Conservation (phyloP, 1,140 invertebrate genomes). For the Octopus sinensis region DNA sequence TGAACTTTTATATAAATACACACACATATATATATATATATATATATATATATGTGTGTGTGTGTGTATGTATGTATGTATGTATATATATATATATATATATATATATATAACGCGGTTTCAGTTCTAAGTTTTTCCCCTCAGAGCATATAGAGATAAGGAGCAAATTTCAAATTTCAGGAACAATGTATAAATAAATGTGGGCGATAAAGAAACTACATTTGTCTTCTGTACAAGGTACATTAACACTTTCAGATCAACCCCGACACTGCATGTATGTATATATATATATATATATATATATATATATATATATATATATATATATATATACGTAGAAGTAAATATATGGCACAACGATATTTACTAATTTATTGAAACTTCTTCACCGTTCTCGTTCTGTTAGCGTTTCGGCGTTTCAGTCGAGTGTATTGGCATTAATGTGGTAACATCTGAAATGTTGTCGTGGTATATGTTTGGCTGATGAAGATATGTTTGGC, state of each 20-base stretch:
- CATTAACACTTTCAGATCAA: not conserved
- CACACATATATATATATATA: not conserved
- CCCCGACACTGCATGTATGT: not conserved
- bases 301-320: too few relatives aligned
- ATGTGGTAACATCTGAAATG: too few relatives aligned
- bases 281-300: too few relatives aligned
- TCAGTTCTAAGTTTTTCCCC: not conserved
- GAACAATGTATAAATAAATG: not conserved
- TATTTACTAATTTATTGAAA: too few relatives aligned
- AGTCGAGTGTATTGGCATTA: too few relatives aligned
- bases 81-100: slow-evolving; percentile 2
- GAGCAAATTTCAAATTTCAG: not conserved
- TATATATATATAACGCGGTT: not conserved
- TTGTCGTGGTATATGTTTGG: too few relatives aligned
- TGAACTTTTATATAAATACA: not conserved
- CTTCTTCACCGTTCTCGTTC: too few relatives aligned
- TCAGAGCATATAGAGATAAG: not conserved
- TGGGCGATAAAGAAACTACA: not conserved
- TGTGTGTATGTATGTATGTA: not conserved
- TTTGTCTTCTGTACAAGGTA: not conserved
- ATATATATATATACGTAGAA: too few relatives aligned
- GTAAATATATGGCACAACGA: too few relatives aligned
- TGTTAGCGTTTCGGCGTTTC: too few relatives aligned
- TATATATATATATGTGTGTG: not conserved
- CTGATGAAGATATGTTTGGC: too few relatives aligned